Conservation (phyloP, 2,797 vertebrate species). For the Rhyacichthys aspro region DNA sequence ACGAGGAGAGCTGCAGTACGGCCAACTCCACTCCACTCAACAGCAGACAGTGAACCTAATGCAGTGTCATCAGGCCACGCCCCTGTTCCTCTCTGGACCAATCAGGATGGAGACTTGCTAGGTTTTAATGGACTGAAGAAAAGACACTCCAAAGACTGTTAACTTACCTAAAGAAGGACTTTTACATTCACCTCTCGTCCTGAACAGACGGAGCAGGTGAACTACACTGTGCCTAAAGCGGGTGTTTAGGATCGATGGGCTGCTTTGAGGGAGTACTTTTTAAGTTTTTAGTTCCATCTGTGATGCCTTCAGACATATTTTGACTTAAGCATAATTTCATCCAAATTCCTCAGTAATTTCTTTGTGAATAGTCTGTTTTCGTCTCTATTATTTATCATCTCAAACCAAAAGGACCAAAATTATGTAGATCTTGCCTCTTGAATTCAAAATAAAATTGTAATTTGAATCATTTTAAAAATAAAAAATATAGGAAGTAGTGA, state of each 20-base stretch:
- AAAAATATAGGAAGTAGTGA: background rate
- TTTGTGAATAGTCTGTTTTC: background rate
- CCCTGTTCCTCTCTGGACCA: conserved; percentile 30
- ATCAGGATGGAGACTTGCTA: conserved; percentile 37
- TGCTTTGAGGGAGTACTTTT: background rate
- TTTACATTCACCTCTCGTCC: conserved; percentile 36
- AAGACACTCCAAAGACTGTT: conserved; percentile 37
- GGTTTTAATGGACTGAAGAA: conserved; percentile 28
- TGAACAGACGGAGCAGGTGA: conserved; percentile 43
- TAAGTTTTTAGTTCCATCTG: conserved; percentile 3
- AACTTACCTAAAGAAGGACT: conserved; percentile 44
- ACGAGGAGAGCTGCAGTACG: conserved; percentile 94
- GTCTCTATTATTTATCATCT: no score
- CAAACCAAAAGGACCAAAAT: background rate
- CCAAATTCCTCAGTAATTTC: background rate
- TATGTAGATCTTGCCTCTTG: background rate
- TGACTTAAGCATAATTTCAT: background rate
- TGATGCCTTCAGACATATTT: background rate
- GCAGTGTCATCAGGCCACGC: conserved; percentile 14
- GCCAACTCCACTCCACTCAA: conserved; percentile 78
- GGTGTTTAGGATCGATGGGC: conserved; percentile 36
- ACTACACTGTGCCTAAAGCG: conserved; percentile 67
- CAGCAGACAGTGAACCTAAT: conserved; percentile 69
- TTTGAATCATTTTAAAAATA: background rate
- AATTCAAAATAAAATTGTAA: background rate